Conservation (phyloP, 2,888 invertebrate genomes). For the Pseudoips prasinana region DNA sequence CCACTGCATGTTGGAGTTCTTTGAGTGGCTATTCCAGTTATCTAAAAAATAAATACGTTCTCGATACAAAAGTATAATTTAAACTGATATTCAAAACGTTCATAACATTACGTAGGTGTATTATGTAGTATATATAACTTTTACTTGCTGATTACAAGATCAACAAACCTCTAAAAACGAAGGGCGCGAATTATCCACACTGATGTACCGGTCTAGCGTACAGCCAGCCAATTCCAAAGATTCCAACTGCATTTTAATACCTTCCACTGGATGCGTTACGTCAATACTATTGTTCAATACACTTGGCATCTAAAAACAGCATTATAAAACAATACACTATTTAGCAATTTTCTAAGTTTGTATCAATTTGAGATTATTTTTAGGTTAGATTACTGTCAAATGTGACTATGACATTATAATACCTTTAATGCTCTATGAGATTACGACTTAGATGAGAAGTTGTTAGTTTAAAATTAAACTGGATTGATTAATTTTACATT, state of each 20-base stretch:
- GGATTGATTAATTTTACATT: too few species aligned
- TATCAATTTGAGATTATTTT: slow-evolving; percentile 24
- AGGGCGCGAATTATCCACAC: slow-evolving; percentile 86
- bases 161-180: slow-evolving; percentile 82
- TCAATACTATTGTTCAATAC: slow-evolving; percentile 55
- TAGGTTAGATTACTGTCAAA: slow-evolving; percentile 42
- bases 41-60: slow-evolving; percentile 55
- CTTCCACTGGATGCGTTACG: slow-evolving; percentile 50
- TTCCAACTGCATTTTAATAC: slow-evolving; percentile 81
- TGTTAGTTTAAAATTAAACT: too few species aligned
- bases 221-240: slow-evolving; percentile 90
- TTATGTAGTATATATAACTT: too few species aligned
- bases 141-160: too few species aligned
- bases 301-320: slow-evolving; percentile 69
- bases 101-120: too few species aligned
- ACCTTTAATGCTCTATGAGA: too few species aligned
- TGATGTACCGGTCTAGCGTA: slow-evolving; percentile 89
- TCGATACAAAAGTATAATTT: too few species aligned
- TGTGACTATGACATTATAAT: slow-evolving; percentile 18
- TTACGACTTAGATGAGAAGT: too few species aligned
- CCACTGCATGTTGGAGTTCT: slow-evolving; percentile 94
- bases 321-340: slow-evolving; percentile 33
- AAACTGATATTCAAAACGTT: too few species aligned
- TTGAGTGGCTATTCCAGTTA: slow-evolving; percentile 84
- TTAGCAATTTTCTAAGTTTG: slow-evolving; percentile 21